These are phyloP conservation scores for Bradynema listronoti DNA, from an alignment of 1,140 invertebrate species.

Conservation along the genomic window DNA sequence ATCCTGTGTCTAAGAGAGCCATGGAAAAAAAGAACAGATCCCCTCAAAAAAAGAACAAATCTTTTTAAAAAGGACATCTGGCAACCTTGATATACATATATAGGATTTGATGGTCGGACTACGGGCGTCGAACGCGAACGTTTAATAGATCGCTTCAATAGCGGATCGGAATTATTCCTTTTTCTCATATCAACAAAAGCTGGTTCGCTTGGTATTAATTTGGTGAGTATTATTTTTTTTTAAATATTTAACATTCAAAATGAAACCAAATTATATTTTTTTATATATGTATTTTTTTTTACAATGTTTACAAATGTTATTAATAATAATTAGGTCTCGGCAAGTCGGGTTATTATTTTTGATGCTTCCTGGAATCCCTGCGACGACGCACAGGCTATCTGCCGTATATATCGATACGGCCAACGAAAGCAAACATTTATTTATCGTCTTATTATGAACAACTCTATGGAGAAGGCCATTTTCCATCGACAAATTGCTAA, in stretches of 20 bases:
- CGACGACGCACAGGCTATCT: constrained; percentile 86
- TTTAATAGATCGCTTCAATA: constrained; percentile 94
- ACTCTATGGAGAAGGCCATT: constrained; percentile 91
- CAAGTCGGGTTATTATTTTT: constrained; percentile 90
- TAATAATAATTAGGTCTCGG: constrained; percentile 64
- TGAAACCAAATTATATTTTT: constrained; percentile 5
- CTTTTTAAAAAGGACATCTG: no score
- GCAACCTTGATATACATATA: constrained; percentile 35
- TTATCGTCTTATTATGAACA: constrained; percentile 90
- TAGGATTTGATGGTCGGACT: constrained; percentile 82
- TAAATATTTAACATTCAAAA: not conserved
- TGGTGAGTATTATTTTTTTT: constrained; percentile 61
- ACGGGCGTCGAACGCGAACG: constrained; percentile 85
- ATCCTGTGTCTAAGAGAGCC: no score
- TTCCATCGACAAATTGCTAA: constrained; percentile 96
- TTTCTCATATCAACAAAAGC: constrained; percentile 95
- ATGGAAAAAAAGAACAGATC: no score
- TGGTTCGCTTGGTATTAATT: constrained; percentile 91
- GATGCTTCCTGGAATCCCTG: constrained; percentile 99
- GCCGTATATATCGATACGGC: constrained; percentile 75
- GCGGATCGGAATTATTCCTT: constrained; percentile 72
- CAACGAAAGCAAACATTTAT: constrained; percentile 88
- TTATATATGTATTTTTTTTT: not conserved
- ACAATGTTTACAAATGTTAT: not conserved
- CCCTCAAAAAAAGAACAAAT: no score